A percentile compares a stretch with the other conserved stretches of the same genome.
These are phyloP conservation scores for Lepidurus apus DNA, from an alignment of 1,140 invertebrate species.

Conservation along the genomic window DNA sequence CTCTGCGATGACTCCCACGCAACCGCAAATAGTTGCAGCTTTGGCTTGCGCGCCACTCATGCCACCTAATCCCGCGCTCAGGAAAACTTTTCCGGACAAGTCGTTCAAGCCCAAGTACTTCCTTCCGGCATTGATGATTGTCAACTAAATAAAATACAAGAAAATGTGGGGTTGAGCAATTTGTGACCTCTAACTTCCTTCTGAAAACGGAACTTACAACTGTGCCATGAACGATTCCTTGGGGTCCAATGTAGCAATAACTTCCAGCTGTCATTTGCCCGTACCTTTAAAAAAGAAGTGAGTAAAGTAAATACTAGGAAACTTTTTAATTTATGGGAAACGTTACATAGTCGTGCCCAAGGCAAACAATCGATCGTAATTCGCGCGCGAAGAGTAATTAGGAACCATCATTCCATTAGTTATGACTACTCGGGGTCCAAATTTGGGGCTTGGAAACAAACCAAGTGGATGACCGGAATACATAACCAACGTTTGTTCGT, in stretches of 20 bases:
- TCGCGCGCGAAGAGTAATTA: conserved; percentile 55
- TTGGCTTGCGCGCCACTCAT: conserved; percentile 67
- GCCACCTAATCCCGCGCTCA: conserved; percentile 62
- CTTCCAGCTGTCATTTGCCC: conserved; percentile 58
- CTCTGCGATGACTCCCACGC: conserved; percentile 63
- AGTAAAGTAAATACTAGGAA: no score
- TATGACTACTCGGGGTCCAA: conserved; percentile 57
- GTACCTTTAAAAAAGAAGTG: conserved; percentile 41
- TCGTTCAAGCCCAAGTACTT: conserved; percentile 53
- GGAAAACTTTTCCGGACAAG: conserved; percentile 56
- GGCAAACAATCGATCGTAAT: conserved; percentile 56
- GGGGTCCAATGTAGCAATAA: conserved; percentile 66
- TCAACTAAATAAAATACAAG: conserved; percentile 49
- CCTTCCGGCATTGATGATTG: conserved; percentile 59
- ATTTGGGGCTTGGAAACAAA: conserved; percentile 51
- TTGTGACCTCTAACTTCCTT: neutral
- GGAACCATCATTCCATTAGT: conserved; percentile 68
- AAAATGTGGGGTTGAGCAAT: neutral
- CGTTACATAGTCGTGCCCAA: conserved; percentile 58
- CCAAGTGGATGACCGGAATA: conserved; percentile 64
- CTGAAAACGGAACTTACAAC: conserved; percentile 48
- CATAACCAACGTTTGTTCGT: conserved; percentile 58
- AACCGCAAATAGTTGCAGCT: conserved; percentile 59
- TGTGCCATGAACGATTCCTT: conserved; percentile 66
- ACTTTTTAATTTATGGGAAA: neutral